Evolutionary conservation across 2,797 vertebrate genomes (phyloP), one percentile per base, ranked within the genome.

Genomic region (Cyprinodon diabolis): DNA sequence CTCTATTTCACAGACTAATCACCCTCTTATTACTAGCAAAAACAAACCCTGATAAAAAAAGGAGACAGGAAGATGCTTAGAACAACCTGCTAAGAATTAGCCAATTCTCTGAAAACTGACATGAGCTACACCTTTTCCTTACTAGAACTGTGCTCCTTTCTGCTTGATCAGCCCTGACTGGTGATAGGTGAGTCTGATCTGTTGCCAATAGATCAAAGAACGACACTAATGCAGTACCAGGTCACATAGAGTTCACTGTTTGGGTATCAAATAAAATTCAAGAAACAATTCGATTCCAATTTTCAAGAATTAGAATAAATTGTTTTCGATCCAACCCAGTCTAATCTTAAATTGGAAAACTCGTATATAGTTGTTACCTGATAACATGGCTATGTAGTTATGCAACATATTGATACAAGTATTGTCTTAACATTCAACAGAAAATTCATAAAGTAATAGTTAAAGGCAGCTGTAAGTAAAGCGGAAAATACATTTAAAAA

Each of bases 1-100:
- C 90, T 91, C 70, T 37, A 37, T 58, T 74, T 54, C 56, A 40
- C 37, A 67, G 80, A 81, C 69, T 74, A 72, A 67, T 76, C 55
- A 74, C 81, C 15, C 57, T 2, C 13, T 51, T 45, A 43, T 71
- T 69, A 76, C 60, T 70, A 65, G 65, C 10, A 19, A 47, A 52
- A 51, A 23, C 65, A 73, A 78, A 69, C 25, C 48, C 47, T 43
- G 21, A 66, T 48, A 4, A 57, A 14, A 30, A 60, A 23, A 4
- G 48, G 58, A 48, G 17, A 65, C 23, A 2, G 49, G 9, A 15
- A 60, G 62, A 79, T 60, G 68, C 65, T 75, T 62, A 52, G 15
- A 63, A 77, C 12, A 67, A 72, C 56, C 17, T 35, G 17, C 17
- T 12, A 12, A 58, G 23, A 35, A 63, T 63, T 37, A 43, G 23